Evolutionary conservation across 2,888 invertebrate species (phyloP).

Genomic region (Aporophyla lueneburgensis): DNA sequence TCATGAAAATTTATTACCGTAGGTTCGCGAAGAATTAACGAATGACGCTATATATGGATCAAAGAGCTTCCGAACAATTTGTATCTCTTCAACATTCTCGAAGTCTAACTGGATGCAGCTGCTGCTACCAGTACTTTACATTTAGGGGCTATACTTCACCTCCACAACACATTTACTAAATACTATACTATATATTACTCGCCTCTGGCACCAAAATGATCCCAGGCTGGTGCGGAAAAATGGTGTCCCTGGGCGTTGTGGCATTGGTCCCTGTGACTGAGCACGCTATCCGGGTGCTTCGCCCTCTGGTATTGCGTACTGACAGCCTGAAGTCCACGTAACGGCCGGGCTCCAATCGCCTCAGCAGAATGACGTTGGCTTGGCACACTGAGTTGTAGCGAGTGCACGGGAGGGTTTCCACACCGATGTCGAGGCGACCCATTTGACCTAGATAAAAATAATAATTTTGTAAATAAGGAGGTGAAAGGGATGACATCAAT

Average conservation of each 20-base stretch:
- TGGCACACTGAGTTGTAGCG: slow-evolving; percentile 97
- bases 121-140: neutral
- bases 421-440: slow-evolving; percentile 94
- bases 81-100: neutral
- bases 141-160: neutral
- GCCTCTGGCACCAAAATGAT: slow-evolving; percentile 95
- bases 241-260: slow-evolving; percentile 95
- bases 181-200: slow-evolving; percentile 62
- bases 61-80: neutral
- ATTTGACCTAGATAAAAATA: slow-evolving; percentile 92
- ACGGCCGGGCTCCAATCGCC: slow-evolving; percentile 94
- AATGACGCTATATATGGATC: neutral
- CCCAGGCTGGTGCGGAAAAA: slow-evolving; percentile 95
- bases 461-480: no score
- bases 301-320: slow-evolving; percentile 94
- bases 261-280: slow-evolving; percentile 96
- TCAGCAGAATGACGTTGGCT: slow-evolving; percentile 95
- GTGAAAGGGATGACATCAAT: no score
- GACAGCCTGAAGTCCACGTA: slow-evolving; percentile 95
- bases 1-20: neutral
- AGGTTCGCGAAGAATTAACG: neutral
- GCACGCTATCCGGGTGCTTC: slow-evolving; percentile 94
- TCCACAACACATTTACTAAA: neutral
- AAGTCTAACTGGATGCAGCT: neutral
- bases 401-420: slow-evolving; percentile 96